phyloP scores from a whole-genome alignment of 2,888 invertebrate species.

The Busseola fusca region DNA sequence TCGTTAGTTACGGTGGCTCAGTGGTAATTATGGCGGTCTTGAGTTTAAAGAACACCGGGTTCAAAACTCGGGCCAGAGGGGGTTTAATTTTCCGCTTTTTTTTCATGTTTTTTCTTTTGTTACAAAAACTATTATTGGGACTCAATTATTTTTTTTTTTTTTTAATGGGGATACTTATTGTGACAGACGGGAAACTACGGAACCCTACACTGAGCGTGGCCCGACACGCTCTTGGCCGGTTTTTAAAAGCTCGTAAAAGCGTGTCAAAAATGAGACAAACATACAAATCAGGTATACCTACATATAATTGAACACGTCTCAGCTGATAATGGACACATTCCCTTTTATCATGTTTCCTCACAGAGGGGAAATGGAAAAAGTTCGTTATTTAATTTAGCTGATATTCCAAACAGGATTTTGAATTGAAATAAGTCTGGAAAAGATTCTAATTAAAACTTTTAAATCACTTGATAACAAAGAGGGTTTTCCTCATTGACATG shows the following conservation, averaged over 20 bases:
- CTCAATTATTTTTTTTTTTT: no score
- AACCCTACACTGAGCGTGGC: no score
- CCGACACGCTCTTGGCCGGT: no score
- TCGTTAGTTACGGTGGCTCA: no score
- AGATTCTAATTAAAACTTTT: conserved; percentile 53
- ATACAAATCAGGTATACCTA: conserved; percentile 10
- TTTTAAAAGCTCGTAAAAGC: background rate
- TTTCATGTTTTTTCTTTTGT: no score
- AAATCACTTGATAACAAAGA: conserved; percentile 31
- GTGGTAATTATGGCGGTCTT: no score
- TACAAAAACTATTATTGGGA: no score
- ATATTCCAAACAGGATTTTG: conserved; percentile 41
- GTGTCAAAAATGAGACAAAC: conserved; percentile 3
- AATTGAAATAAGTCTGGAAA: conserved; percentile 47
- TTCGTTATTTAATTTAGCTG: conserved; percentile 55
- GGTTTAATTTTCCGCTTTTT: no score
- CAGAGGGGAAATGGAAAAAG: conserved; percentile 63
- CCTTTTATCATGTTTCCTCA: conserved; percentile 41
- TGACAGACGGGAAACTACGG: no score
- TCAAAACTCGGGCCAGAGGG: no score
- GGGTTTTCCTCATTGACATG: conserved; percentile 5
- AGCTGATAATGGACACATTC: conserved; percentile 40
- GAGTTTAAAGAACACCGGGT: no score
- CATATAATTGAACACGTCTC: conserved; percentile 23
- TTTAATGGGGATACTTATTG: no score